Evolutionary conservation across 2,113 vertebrate species (phyloP).

Genomic region (Salvelinus namaycush): DNA sequence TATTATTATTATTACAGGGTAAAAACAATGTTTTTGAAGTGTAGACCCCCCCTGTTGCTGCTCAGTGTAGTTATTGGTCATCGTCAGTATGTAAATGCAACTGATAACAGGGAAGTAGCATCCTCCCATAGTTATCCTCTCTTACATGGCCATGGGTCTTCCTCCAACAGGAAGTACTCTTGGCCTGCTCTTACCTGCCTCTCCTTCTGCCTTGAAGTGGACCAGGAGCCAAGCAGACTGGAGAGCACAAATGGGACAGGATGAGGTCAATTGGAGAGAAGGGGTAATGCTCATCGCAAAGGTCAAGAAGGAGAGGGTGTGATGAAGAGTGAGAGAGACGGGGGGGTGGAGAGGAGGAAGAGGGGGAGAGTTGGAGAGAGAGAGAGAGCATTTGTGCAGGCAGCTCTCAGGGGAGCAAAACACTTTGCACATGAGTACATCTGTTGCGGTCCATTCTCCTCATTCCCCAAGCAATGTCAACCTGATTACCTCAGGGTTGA

Average conservation of each 20-base stretch:
- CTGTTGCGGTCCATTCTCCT: constrained; percentile 62
- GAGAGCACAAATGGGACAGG: constrained; percentile 53
- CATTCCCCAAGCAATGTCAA: constrained; percentile 76
- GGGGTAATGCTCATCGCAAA: constrained; percentile 70
- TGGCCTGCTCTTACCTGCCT: constrained; percentile 64
- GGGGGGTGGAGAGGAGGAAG: not conserved
- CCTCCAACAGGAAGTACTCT: constrained; percentile 64
- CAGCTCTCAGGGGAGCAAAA: constrained; percentile 53
- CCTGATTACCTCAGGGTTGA: constrained; percentile 73
- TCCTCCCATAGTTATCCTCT: constrained; percentile 36
- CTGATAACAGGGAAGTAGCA: constrained; percentile 75
- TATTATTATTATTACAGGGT: not conserved
- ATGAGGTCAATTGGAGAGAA: constrained; percentile 68
- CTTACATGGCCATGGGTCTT: constrained; percentile 44
- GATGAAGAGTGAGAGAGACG: constrained; percentile 45
- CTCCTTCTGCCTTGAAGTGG: constrained; percentile 62
- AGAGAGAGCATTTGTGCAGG: constrained; percentile 46
- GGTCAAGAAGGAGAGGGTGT: constrained; percentile 69
- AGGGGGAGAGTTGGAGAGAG: not conserved
- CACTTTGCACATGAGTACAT: constrained; percentile 71
- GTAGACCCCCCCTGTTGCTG: constrained; percentile 71
- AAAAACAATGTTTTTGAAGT: not conserved
- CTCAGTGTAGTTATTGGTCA: constrained; percentile 83
- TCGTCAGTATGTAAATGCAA: constrained; percentile 91
- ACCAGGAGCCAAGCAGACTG: constrained; percentile 43